Evolutionary conservation across 2,113 vertebrate genomes (phyloP), one percentile per base, ranked within the genome.

Genomic region (Chlorodrepanis virens): DNA sequence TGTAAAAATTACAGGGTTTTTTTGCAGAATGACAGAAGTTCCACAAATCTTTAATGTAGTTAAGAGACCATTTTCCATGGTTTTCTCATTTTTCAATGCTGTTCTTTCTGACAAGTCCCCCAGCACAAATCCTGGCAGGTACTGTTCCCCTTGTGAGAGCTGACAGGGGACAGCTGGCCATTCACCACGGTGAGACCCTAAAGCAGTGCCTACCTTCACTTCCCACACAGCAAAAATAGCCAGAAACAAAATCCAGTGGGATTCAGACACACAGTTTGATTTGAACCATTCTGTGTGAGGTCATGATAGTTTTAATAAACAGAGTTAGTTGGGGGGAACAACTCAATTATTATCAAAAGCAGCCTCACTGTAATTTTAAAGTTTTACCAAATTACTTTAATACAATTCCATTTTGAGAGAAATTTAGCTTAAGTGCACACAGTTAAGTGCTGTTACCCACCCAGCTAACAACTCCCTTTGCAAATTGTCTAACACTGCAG

Each of bases 1-100:
- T 77, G 37, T 49, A 83, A 96, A 96, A 97, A 97, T 91, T 90
- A 76, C 50, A 75, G 78, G 59, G 6, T 2, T 86, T 93, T 95
- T 95, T 91, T 85, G 9, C 79, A 90, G 71, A 88, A 93, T 23
- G 29, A 87, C 2, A 9, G 59, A 90, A 88, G 82, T 95, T 91
- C 90, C 82, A 80, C 27, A 83, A 61, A 47, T 88, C 67, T 93
- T 94, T 96, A 67, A 90, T 75, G 64, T 19, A 86, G 67, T 71
- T 67, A 88, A 88, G 50, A 90, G 54, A 81, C 16, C 20, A 64
- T 95, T 95, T 85, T 69, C 50, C 74, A 80, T 0, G 9, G 27
- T 95, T 72, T 80, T 57, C 65, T 78, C 39, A 19, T 83, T 96
- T 96, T 88, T 80, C 68, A 93, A 12, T 59, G 50, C 54, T 90